Evolutionary conservation across 2,113 vertebrate genomes (phyloP), one percentile per base, ranked within the genome.

Genomic region (Glaucomys volans): DNA sequence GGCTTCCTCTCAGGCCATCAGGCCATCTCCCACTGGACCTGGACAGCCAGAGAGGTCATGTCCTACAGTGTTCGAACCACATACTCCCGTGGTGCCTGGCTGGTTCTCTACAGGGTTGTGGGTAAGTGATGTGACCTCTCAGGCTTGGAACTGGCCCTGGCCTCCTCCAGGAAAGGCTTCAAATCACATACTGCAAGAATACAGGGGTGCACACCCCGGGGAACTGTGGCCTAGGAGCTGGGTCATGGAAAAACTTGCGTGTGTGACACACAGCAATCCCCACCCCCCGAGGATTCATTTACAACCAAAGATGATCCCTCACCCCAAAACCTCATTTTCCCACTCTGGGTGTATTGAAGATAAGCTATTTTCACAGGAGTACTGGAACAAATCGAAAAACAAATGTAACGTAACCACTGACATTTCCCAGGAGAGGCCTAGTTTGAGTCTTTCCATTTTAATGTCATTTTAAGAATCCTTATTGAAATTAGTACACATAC

Each of bases 381-480:
- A 42, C 30, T 30, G 80, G 62, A 92, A 90, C 66, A 85, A 95
- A 97, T 97, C 7, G 2, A 74, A 91, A 95, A 97, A 82, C 95
- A 96, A 66, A 94, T 10, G 76, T 69, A 91, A 94, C 90, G 14
- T 42, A 80, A 13, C 12, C 62, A 20, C 82, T 76, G 82, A 91
- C 96, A 85, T 67, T 94, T 97, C 97, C 95, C 90, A 47, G 81
- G 76, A 89, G 91, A 44, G 6, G 94, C 72, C 64, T 86, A 54
- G 52, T 82, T 64, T 30, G 54, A 92, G 77, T 44, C 12, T 32
- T 96, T 96, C 89, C 95, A 96, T 97, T 83, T 92, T 94, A 83
- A 95, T 92, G 94, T 86, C 86, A 37, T 82, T 91, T 91, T 84
- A 62, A 93, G 94, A 95, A 91, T 95, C 96, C 87, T 95, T 75